Conservation (phyloP, 2,888 invertebrate genomes). For the Dasysyrphus tricinctus region DNA sequence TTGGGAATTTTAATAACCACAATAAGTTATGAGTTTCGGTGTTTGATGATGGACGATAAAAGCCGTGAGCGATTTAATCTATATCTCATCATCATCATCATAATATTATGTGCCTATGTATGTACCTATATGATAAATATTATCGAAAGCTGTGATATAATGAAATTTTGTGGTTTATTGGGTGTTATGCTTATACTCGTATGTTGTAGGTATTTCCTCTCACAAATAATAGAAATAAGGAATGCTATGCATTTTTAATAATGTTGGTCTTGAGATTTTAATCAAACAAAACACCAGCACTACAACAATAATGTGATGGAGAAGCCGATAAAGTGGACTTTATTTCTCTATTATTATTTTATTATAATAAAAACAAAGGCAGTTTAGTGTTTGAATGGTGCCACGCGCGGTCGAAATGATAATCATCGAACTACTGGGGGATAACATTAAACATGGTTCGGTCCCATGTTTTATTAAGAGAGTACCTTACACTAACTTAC, state of each 20-base stretch:
- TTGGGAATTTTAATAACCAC: constrained; percentile 25
- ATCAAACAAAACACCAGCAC: not conserved
- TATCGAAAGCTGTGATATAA: constrained; percentile 15
- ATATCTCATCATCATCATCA: not conserved
- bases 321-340: no score
- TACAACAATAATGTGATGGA: no score
- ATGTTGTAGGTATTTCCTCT: not conserved
- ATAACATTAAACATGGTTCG: no score
- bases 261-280: not conserved
- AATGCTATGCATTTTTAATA: not conserved
- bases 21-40: constrained; percentile 8
- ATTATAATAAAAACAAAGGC: no score
- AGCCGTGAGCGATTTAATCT: constrained; percentile 10
- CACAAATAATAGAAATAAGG: not conserved
- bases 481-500: no score
- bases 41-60: constrained; percentile 6
- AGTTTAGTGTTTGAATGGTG: no score
- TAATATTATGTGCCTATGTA: not conserved
- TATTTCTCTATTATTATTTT: no score
- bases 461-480: no score
- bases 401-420: no score
- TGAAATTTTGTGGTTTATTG: constrained; percentile 5
- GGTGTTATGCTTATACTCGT: not conserved
- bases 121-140: not conserved
- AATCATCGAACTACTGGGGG: no score